Base-by-base conservation (phyloP, 2,113 vertebrate genomes). In the Centropristis striata region DNA sequence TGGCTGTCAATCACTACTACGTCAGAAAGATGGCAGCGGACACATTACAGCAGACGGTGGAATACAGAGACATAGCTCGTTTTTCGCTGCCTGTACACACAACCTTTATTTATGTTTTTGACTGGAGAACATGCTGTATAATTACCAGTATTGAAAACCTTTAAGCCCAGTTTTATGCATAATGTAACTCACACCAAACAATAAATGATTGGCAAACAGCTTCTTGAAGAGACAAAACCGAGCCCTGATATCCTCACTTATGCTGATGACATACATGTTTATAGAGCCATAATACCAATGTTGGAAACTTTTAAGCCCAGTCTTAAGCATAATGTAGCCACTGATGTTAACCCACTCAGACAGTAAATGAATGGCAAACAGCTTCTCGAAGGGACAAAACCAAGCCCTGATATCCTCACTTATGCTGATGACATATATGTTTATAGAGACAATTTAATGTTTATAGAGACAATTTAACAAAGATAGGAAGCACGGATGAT, bases 361-460 rank as follows among this genome's bases (percentile, higher is more conserved):
- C 11, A 71, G 13, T 37, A 13, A 36, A 9, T 25, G 4, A 58
- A 59, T 4, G 6, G 41, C 42, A 44, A 28, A 39, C n/a, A 37
- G 67, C 67, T 18, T 68, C 65, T 42, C 23, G 14, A 55, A 44
- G 15, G 51, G 23, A 55, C 20, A 4, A 20, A 27, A 46, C 37
- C 8, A 21, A 23, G 11, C 16, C 15, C 9, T 27, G 11, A 25
- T 55, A 21, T 83, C 11, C 4, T 23, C 63, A 42, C 23, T 1
- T 36, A 68, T 15, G 37, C 61, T 27, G 65, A 78, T 44, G 59
- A 81, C 23, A 10, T 44, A 28, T 1, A 8, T 36, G 15, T 74
- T 23, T 57, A 37, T 68, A 36, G 6, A 67, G 18, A 46, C 15
- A 16, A n/a, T n/a, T n/a, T n/a, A n/a, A n/a, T n/a, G n/a, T n/a